phyloP scores from a whole-genome alignment of 1,140 invertebrate species.

The Zaprionus kolodkinae region DNA sequence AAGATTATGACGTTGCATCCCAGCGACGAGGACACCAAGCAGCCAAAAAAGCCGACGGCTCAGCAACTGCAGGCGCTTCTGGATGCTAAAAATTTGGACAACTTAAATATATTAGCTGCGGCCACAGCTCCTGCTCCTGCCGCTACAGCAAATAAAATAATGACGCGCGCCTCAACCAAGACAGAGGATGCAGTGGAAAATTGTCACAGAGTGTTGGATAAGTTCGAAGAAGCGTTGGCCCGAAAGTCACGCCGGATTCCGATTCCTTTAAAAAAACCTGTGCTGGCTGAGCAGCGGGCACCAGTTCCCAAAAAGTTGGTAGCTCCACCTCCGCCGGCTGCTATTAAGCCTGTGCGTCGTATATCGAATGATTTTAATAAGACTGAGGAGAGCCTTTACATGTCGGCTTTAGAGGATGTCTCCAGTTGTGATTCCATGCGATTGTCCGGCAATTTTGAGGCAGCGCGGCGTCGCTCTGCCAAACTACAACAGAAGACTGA shows the following conservation, averaged over 20 bases:
- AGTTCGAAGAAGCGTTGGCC: constrained; percentile 57
- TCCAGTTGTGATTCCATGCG: constrained; percentile 74
- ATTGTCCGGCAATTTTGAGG: constrained; percentile 77
- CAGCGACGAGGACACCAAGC: constrained; percentile 55
- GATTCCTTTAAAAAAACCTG: constrained; percentile 38
- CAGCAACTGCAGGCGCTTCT: constrained; percentile 62
- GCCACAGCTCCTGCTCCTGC: constrained; percentile 13
- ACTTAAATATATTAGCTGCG: constrained; percentile 37
- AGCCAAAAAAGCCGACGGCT: constrained; percentile 62
- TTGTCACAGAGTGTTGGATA: constrained; percentile 63
- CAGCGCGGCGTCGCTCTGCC: constrained; percentile 68
- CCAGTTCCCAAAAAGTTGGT: constrained; percentile 26
- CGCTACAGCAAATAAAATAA: constrained; percentile 55
- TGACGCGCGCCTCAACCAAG: constrained; percentile 68
- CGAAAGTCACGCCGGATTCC: constrained; percentile 19
- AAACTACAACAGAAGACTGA: constrained; percentile 83
- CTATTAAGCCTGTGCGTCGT: constrained; percentile 68
- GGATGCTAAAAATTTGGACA: constrained; percentile 66
- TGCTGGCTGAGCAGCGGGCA: constrained; percentile 26
- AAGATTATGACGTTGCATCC: constrained; percentile 73
- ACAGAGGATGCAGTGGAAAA: constrained; percentile 60
- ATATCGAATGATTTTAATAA: constrained; percentile 84
- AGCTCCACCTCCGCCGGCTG: constrained; percentile 22
- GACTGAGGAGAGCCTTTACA: constrained; percentile 87
- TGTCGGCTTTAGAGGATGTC: constrained; percentile 90